Evolutionary conservation across 1,140 invertebrate species (phyloP), one percentile per base, ranked within the genome.

Genomic region (Metopolophium dirhodum): DNA sequence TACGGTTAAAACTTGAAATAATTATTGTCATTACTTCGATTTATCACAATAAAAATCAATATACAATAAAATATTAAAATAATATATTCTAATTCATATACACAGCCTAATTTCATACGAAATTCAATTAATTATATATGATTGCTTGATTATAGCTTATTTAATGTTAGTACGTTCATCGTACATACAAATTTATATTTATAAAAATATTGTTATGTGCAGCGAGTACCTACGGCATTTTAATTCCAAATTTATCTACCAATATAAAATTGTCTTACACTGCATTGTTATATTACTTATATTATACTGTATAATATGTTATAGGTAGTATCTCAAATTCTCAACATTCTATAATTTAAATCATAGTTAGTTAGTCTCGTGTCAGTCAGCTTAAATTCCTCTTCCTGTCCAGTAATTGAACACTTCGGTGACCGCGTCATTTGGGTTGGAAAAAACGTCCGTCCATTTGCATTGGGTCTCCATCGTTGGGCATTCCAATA

Each of bases 401-500:
- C 41, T 41, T 41, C 41, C 41, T 41, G 41, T 4, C 41, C 4
- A 41, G 41, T 41, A 41, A 41, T 41, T 41, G 41, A 41, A 2
- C 41, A 41, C 41, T 41, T 41, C 41, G 2, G 41, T 41, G 41
- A 41, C 41, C 41, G 41, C 41, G 3, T 3, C 2, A 3, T 41
- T 41, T 41, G 41, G 41, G 41, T 41, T 41, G 11, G 8, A 49
- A 49, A 87, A 87, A 47, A 86, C 41, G 41, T 86, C 83, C 45
- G 26, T 86, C 22, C 83, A 86, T 14, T 77, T 77, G 9, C 45
- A 86, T 86, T 86, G 22, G 23, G 83, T 86, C 83, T 47, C 7
- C 45, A 85, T 45, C 82, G 45, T 85, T 41, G 82, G 22, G 82
- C 82, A 85, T 86, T 86, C 83, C 45, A 47, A 86, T 86, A 86